These are phyloP conservation scores for Cremastinae sp. DNA, from an alignment of 2,888 invertebrate species.

Conservation along the genomic window DNA sequence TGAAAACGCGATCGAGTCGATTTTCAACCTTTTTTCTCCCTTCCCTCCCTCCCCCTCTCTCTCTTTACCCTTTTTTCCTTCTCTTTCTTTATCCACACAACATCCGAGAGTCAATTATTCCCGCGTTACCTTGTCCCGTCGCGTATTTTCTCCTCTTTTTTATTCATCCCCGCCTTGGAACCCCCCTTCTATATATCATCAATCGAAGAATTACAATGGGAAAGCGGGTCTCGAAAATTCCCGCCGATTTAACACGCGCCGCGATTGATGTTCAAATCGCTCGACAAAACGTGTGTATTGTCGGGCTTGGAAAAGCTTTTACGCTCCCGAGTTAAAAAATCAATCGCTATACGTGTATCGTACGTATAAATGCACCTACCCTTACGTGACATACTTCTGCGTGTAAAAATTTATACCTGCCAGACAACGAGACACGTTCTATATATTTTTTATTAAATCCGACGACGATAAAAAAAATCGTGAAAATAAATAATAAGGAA, in stretches of 20 bases:
- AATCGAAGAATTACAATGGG: constrained; percentile 44
- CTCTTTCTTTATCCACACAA: constrained; percentile 58
- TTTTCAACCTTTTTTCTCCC: constrained; percentile 72
- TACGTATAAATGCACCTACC: too few relatives aligned
- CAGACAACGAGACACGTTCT: background rate
- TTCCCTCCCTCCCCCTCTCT: constrained; percentile 64
- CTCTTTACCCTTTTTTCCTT: constrained; percentile 65
- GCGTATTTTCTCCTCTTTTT: constrained; percentile 22
- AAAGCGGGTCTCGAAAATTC: background rate
- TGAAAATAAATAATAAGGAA: background rate
- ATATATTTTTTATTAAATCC: constrained; percentile 9
- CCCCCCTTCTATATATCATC: constrained; percentile 41
- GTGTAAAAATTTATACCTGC: background rate
- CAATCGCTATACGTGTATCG: constrained; percentile 18
- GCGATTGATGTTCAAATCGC: background rate
- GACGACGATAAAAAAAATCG: background rate
- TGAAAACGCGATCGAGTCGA: constrained; percentile 72
- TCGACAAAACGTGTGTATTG: background rate
- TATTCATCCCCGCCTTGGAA: constrained; percentile 36
- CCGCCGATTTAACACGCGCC: constrained; percentile 24
- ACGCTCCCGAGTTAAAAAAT: background rate
- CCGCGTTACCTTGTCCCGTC: constrained; percentile 42
- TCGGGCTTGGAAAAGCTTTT: background rate
- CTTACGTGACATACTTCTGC: constrained; percentile 21
- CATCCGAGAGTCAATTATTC: constrained; percentile 51